phyloP scores from a whole-genome alignment of 1,140 invertebrate species.

The Neotoxoptera formosana region DNA sequence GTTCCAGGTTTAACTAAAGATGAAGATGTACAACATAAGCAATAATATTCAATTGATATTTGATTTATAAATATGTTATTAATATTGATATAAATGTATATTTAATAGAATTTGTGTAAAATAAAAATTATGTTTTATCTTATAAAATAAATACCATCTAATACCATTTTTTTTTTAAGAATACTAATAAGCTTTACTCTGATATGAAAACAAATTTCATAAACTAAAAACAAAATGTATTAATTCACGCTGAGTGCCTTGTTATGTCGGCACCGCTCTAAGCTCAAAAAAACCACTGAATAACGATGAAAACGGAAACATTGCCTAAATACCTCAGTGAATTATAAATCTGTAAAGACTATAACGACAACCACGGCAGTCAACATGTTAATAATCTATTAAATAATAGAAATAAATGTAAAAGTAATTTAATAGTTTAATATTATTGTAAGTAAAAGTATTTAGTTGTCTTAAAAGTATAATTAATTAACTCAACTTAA shows the following conservation, averaged over 20 bases:
- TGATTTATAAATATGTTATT: background rate
- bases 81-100: background rate
- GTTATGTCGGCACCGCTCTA: background rate
- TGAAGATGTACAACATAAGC: background rate
- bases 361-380: too few relatives aligned
- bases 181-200: background rate
- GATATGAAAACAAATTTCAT: background rate
- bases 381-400: too few relatives aligned
- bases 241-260: background rate
- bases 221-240: background rate
- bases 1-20: conserved; percentile 71
- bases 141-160: too few relatives aligned
- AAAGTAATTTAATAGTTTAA: too few relatives aligned
- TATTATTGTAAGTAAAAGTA: background rate
- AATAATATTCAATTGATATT: background rate
- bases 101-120: background rate
- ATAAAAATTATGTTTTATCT: background rate
- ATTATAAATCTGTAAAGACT: background rate
- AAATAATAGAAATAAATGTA: too few relatives aligned
- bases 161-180: background rate
- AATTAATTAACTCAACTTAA: background rate
- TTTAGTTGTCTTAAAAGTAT: too few relatives aligned
- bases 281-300: background rate
- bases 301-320: background rate
- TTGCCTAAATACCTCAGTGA: background rate